phyloP scores from a whole-genome alignment of 2,888 invertebrate species.

The Drosophila fungiperda region DNA sequence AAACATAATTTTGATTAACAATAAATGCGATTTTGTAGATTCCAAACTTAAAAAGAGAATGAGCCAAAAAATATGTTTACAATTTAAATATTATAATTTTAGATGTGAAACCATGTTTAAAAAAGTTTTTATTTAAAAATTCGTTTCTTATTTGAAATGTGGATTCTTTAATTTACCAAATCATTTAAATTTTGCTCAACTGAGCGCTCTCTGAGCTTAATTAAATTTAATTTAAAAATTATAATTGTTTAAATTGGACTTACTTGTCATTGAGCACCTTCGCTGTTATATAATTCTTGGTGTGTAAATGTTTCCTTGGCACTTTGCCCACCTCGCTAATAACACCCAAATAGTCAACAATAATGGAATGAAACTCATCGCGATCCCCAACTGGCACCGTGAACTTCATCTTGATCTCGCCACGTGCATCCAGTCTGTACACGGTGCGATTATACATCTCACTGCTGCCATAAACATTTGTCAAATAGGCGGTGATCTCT shows the following conservation, averaged over 20 bases:
- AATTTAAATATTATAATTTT: not conserved
- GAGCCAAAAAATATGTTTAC: conserved; percentile 41
- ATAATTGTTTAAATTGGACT: conserved; percentile 39
- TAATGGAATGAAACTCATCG: conserved; percentile 83
- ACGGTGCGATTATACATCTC: conserved; percentile 83
- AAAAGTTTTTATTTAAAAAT: not conserved
- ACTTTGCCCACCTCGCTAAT: conserved; percentile 85
- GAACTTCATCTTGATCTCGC: conserved; percentile 83
- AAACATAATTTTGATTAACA: not conserved
- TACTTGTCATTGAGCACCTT: conserved; percentile 86
- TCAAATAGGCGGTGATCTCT: conserved; percentile 85
- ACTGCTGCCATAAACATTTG: conserved; percentile 83
- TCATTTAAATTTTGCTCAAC: not conserved
- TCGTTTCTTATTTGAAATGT: not conserved
- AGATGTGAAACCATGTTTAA: not conserved
- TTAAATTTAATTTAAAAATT: not conserved
- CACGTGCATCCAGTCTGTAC: conserved; percentile 78
- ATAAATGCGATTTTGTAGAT: not conserved
- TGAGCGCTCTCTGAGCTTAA: not conserved
- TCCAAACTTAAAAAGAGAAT: conserved; percentile 25
- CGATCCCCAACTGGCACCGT: conserved; percentile 82
- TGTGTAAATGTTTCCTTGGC: conserved; percentile 80
- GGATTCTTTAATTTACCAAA: not conserved
- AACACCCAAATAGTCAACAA: conserved; percentile 90
- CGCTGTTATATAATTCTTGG: conserved; percentile 84